phyloP scores from a whole-genome alignment of 2,113 vertebrate species.

The Ochotona curzoniae region DNA sequence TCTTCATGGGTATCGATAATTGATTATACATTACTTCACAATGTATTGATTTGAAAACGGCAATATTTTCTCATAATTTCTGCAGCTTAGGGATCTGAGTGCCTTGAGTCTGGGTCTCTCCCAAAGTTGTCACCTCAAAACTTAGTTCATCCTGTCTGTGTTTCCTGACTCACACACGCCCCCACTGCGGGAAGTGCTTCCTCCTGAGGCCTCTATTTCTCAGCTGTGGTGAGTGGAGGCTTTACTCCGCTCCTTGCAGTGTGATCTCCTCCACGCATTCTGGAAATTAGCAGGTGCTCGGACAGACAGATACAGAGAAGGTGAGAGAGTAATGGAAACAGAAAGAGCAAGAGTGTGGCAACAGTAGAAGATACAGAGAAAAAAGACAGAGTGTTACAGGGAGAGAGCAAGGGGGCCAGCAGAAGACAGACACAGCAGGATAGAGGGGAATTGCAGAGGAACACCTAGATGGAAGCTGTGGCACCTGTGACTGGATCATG shows the following conservation, averaged over 20 bases:
- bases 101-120: rapidly evolving
- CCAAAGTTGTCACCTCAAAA: neutral
- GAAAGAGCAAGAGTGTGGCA: neutral
- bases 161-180: rapidly evolving
- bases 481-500: neutral
- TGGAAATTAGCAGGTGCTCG: no score
- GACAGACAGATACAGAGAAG: neutral
- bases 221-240: neutral
- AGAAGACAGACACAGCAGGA: neutral
- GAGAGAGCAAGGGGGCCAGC: neutral
- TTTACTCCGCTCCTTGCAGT: rapidly evolving
- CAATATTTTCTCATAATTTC: neutral
- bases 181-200: rapidly evolving
- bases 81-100: neutral
- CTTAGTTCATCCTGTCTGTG: neutral
- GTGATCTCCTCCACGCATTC: no score
- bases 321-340: no score
- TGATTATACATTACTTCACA: neutral
- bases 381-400: neutral
- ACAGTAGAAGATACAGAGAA: neutral
- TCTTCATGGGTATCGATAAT: neutral
- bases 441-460: neutral
- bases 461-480: neutral
- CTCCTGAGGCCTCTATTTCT: neutral
- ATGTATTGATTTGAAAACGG: neutral